These are phyloP conservation scores for Herminia tarsipennalis DNA, from an alignment of 2,888 invertebrate species.

Conservation along the genomic window DNA sequence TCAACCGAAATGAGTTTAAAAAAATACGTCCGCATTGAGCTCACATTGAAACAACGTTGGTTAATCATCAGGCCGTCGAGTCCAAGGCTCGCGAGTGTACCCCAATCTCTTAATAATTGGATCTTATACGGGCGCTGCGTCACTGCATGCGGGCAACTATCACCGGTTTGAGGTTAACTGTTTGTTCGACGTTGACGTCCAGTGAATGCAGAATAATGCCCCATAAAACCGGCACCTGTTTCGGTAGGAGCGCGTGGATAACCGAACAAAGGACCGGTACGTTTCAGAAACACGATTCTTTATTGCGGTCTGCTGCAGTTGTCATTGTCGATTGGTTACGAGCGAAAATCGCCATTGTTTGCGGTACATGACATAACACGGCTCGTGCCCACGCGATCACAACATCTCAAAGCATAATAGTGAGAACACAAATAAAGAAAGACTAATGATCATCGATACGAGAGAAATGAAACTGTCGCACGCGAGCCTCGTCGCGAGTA, in stretches of 20 bases:
- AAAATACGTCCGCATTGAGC: constrained; percentile 46
- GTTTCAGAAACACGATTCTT: constrained; percentile 64
- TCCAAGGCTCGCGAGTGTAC: constrained; percentile 58
- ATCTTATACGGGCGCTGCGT: constrained; percentile 67
- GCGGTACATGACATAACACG: constrained; percentile 64
- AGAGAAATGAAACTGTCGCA: constrained; percentile 44
- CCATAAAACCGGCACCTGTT: constrained; percentile 65
- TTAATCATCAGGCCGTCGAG: constrained; percentile 34
- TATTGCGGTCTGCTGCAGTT: constrained; percentile 65
- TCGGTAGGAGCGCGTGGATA: constrained; percentile 55
- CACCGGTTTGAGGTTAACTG: constrained; percentile 44
- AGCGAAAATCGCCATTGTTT: constrained; percentile 67
- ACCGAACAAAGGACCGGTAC: constrained; percentile 62
- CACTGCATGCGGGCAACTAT: constrained; percentile 68
- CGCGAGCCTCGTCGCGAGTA: constrained; percentile 35
- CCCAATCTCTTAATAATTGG: constrained; percentile 62
- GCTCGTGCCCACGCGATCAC: constrained; percentile 60
- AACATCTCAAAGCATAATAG: constrained; percentile 49
- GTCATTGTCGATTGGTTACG: constrained; percentile 67
- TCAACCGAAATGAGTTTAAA: constrained; percentile 60
- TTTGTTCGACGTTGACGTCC: constrained; percentile 40
- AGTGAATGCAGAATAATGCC: constrained; percentile 48
- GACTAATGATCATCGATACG: constrained; percentile 48
- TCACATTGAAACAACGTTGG: constrained; percentile 25
- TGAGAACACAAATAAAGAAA: constrained; percentile 58